Conservation (phyloP, 2,888 invertebrate genomes). For the Netelia virgata region DNA sequence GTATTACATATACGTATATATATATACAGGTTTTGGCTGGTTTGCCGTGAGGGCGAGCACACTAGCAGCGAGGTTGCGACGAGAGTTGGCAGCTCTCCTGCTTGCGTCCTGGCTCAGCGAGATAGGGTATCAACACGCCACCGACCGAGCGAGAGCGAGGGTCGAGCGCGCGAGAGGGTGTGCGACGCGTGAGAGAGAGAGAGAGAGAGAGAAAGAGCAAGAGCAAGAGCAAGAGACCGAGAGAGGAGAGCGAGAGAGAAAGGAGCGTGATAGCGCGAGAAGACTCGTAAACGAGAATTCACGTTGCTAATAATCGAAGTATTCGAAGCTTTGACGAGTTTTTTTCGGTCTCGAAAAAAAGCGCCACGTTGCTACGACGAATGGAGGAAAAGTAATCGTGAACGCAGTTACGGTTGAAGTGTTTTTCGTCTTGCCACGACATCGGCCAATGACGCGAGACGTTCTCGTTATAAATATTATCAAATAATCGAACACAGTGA, state of each 20-base stretch:
- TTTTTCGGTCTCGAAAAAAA: constrained; percentile 14
- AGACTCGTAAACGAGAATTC: not conserved
- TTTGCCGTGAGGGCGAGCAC: constrained; percentile 74
- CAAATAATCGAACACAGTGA: not conserved
- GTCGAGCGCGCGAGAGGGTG: constrained; percentile 39
- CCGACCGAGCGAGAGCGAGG: constrained; percentile 27
- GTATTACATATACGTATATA: constrained; percentile 16
- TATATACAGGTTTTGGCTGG: constrained; percentile 63
- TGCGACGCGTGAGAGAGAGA: constrained; percentile 38
- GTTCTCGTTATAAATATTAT: not conserved
- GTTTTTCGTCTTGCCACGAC: constrained; percentile 10
- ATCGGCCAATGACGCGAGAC: not conserved
- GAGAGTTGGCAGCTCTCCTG: constrained; percentile 72
- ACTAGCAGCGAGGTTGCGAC: constrained; percentile 76
- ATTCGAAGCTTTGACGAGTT: not conserved
- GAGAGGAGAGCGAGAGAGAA: constrained; percentile 46
- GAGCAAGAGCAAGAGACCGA: constrained; percentile 26
- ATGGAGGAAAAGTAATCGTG: not conserved
- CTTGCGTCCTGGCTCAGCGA: constrained; percentile 58
- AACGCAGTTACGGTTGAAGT: not conserved
- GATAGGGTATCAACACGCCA: constrained; percentile 54
- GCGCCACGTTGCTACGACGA: not conserved
- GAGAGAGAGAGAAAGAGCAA: constrained; percentile 39
- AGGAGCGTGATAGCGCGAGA: constrained; percentile 7
- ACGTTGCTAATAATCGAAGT: not conserved